These are phyloP conservation scores for Lymantria dispar DNA, from an alignment of 2,888 invertebrate genomes.

Conservation along the genomic window DNA sequence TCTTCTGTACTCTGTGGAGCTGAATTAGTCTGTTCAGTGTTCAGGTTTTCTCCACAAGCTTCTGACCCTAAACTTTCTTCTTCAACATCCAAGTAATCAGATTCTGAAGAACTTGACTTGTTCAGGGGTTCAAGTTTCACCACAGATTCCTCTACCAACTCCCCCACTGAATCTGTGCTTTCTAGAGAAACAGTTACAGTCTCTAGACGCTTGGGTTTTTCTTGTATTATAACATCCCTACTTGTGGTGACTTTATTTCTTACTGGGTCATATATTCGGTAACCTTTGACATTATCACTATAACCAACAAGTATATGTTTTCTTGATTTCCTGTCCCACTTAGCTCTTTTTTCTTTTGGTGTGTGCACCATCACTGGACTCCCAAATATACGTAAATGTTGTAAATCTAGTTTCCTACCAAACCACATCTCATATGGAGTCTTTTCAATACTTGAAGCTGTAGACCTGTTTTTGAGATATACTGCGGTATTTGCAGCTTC, in stretches of 20 bases:
- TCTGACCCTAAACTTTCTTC: constrained; percentile 1
- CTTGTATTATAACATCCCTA: constrained; percentile 6
- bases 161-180: constrained; percentile 7
- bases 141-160: constrained; percentile 1
- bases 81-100: background rate
- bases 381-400: constrained; percentile 12
- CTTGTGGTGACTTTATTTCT: constrained; percentile 8
- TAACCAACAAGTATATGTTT: constrained; percentile 9
- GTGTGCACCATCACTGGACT: constrained; percentile 13
- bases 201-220: constrained; percentile 1
- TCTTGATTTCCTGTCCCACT: constrained; percentile 10
- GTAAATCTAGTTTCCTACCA: constrained; percentile 11
- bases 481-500: constrained; percentile 24
- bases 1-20: constrained; percentile 2
- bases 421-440: constrained; percentile 15
- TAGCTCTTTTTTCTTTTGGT: constrained; percentile 4
- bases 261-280: constrained; percentile 3
- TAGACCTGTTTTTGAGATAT: constrained; percentile 16
- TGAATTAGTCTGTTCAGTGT: constrained; percentile 1
- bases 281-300: constrained; percentile 15
- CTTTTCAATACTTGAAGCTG: constrained; percentile 2
- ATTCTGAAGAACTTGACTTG: background rate
- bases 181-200: constrained; percentile 1
- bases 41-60: background rate
- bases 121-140: constrained; percentile 1